Conservation (phyloP, 35 echinoderm and acorn worm genomes). For the Apostichopus japonicus region DNA sequence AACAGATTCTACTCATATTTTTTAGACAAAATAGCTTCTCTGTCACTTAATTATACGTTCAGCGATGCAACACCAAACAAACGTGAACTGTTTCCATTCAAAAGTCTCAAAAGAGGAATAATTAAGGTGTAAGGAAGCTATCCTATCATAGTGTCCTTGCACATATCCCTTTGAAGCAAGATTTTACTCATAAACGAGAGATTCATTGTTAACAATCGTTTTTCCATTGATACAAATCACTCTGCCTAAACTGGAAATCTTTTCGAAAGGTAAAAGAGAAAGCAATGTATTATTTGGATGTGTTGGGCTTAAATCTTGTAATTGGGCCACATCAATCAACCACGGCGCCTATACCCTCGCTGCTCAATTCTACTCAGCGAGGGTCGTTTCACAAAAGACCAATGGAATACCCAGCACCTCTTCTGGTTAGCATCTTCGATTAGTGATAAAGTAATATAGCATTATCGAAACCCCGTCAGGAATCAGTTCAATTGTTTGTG, state of each 20-base stretch:
- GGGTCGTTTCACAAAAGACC: conserved; percentile 14
- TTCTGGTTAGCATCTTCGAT: conserved; percentile 21
- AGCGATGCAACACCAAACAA: neutral
- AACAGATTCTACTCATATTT: neutral
- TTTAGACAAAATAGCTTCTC: neutral
- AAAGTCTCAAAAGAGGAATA: neutral
- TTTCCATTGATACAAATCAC: conserved; percentile 4
- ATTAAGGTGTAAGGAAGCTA: neutral
- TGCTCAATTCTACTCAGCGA: conserved; percentile 27
- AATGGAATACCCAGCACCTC: neutral
- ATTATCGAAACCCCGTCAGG: conserved; percentile 26
- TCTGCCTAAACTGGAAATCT: conserved; percentile 33
- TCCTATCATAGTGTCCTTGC: neutral
- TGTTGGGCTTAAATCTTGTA: conserved; percentile 43
- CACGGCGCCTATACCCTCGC: neutral
- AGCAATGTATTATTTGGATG: conserved; percentile 4
- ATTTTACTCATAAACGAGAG: neutral
- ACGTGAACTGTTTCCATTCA: neutral
- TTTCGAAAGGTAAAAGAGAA: neutral
- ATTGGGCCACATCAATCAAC: conserved; percentile 30
- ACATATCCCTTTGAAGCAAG: neutral
- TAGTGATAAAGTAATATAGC: conserved; percentile 46
- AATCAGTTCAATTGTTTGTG: conserved; percentile 31
- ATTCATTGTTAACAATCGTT: conserved; percentile 23
- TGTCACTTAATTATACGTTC: neutral